Evolutionary conservation across 2,888 invertebrate genomes (phyloP).

Genomic region (Tetragonisca angustula): DNA sequence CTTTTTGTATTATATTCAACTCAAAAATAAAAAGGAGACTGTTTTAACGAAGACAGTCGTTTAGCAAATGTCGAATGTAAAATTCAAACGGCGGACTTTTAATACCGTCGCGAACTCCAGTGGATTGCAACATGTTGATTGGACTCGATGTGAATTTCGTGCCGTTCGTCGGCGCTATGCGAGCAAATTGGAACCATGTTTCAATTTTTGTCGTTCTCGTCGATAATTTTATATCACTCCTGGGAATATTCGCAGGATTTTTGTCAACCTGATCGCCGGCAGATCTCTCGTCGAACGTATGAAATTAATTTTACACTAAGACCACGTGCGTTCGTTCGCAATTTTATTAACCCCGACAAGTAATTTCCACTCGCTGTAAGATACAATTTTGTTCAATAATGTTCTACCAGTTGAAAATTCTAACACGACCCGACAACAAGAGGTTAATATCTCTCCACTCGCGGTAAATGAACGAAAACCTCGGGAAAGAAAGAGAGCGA

Average conservation of each 20-base stretch:
- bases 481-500: too few species aligned
- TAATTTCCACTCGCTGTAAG: too few species aligned
- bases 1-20: too few species aligned
- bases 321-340: too few species aligned
- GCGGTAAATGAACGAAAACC: too few species aligned
- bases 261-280: background rate
- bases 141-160: slow-evolving; percentile 25
- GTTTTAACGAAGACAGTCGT: background rate
- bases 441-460: too few species aligned
- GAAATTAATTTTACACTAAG: background rate
- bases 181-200: slow-evolving; percentile 29
- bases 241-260: slow-evolving; percentile 4
- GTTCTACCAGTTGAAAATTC: too few species aligned
- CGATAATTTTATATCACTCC: slow-evolving; percentile 23
- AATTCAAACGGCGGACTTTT: background rate
- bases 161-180: slow-evolving; percentile 3
- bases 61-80: too few species aligned
- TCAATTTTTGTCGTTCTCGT: slow-evolving; percentile 28
- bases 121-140: slow-evolving; percentile 14
- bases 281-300: background rate
- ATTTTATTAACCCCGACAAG: too few species aligned
- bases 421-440: too few species aligned
- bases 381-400: too few species aligned
- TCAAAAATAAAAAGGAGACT: background rate
- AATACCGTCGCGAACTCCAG: background rate